Base-by-base conservation (phyloP, 2,888 invertebrate genomes). In the Cataglyphis altisquamis region DNA sequence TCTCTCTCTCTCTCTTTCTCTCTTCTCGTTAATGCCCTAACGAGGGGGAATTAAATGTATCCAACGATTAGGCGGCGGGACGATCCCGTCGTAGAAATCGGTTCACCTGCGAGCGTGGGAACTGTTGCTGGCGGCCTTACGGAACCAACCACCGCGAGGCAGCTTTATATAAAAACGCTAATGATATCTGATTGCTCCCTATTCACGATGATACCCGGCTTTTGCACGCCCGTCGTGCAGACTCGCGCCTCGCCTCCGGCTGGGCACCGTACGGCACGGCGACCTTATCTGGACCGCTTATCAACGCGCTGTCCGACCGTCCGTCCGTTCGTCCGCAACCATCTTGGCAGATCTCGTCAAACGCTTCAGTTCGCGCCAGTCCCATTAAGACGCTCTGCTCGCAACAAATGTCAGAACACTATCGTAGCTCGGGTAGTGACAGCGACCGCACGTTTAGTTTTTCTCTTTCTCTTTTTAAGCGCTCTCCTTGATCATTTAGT, bases 121-220 rank as follows among this genome's bases (percentile, higher is more conserved):
- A 90, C 87, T 70, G 68, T 52, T 67, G 63, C 63, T 52, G 82
- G 83, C 88, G 83, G 88, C 75, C 83, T 77, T 84, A 84, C 78
- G 84, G 78, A 77, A 74, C 83, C 55, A 70, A 74, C 83, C 55
- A 68, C 84, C 83, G 66, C 63, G 72, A 81, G 83, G 66, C 72
- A 90, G 84, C 85, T 84, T 77, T 70, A 77, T 77, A 90, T 88
- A 92, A 94, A 93, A 94, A 93, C 92, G 91, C 91, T 94, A 94
- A 94, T 94, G 94, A 94, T 94, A 94, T 93, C 94, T 93, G 94
- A 94, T 94, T 94, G 94, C 92, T 92, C 93, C 91, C 91, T 91
- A 92, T 94, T 94, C 94, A 91, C 92, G 93, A 93, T 92, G 93
- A 92, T 93, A 92, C 92, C 91, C 88, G 87, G 84, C 82, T 84